Evolutionary conservation across 2,113 vertebrate genomes (phyloP), one percentile per base, ranked within the genome.

Genomic region (Notarius lentiginosus): DNA sequence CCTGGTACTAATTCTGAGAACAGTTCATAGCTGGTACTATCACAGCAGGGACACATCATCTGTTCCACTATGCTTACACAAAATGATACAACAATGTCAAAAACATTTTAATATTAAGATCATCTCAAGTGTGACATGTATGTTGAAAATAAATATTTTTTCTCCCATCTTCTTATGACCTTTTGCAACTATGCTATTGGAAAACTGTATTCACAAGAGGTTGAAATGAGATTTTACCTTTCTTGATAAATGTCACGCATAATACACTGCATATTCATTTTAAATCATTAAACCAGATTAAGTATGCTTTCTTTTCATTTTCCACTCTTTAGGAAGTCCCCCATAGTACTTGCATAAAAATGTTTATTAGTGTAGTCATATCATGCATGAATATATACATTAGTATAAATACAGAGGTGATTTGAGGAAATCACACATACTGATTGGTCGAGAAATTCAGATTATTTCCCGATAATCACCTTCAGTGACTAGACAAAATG

Each of bases 91-190:
- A 27, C 55, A 58, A 47, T 47, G 4, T 63, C 47, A 76, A 76
- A 53, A 53, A 9, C 53, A 53, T 9, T 53, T 53, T 53, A 7
- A 53, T 53, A 53, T 53, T 70, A 84, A 56, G 18, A 30, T 92
- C 88, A 90, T 89, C 92, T 90, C 84, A 89, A 66, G 41, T 73
- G 34, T 20, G 22, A 10, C 41, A n/a, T 55, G n/a, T 34, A 83
- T 55, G 24, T 83, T 66, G 15, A 53, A 83, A 83, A 47, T 7
- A 17, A 83, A 51, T 18, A 24, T 4, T 4, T 18, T 51, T 20
- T 53, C 81, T 76, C 22, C 49, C 9, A 22, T 47, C 18, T 20
- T 47, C 18, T 73, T 73, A 22, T 76, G 22, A 24, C 24, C 20
- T 75, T 75, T 75, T 75, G 4, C 47, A 49, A 51, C 18, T 51